phyloP scores from a whole-genome alignment of 2,888 invertebrate species.

The Orthonychiurus folsomi region DNA sequence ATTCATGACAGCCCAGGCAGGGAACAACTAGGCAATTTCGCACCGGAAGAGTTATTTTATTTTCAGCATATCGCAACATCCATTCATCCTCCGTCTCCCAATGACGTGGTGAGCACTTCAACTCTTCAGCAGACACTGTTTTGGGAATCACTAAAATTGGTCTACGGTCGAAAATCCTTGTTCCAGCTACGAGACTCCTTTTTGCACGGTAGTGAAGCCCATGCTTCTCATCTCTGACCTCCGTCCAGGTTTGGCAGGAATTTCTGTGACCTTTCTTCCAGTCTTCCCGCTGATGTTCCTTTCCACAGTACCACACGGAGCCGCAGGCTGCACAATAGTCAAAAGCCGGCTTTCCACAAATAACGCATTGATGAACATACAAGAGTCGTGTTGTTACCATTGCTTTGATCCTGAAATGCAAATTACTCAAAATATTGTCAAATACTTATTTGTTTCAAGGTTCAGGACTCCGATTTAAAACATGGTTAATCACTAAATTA shows the following conservation, averaged over 20 bases:
- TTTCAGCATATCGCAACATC: neutral
- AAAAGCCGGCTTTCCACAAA: constrained; percentile 41
- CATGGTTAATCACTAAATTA: too few relatives aligned
- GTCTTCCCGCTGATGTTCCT: constrained; percentile 60
- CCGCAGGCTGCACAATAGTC: constrained; percentile 60
- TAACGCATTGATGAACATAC: neutral
- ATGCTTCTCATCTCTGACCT: neutral
- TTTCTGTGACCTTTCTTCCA: constrained; percentile 46
- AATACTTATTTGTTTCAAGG: too few relatives aligned
- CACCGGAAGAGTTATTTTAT: neutral
- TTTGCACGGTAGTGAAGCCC: neutral
- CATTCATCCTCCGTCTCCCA: too few relatives aligned
- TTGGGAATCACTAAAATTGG: neutral
- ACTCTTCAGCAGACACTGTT: neutral
- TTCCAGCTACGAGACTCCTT: neutral
- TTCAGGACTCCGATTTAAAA: too few relatives aligned
- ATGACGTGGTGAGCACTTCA: neutral
- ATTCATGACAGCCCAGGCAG: neutral
- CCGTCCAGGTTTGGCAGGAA: neutral
- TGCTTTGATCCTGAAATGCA: neutral
- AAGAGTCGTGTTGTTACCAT: neutral
- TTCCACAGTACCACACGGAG: constrained; percentile 58
- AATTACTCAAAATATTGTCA: neutral
- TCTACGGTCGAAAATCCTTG: neutral
- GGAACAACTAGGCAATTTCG: neutral